Conservation (phyloP, 2,797 vertebrate species). For the Phyllotis vaccarum region DNA sequence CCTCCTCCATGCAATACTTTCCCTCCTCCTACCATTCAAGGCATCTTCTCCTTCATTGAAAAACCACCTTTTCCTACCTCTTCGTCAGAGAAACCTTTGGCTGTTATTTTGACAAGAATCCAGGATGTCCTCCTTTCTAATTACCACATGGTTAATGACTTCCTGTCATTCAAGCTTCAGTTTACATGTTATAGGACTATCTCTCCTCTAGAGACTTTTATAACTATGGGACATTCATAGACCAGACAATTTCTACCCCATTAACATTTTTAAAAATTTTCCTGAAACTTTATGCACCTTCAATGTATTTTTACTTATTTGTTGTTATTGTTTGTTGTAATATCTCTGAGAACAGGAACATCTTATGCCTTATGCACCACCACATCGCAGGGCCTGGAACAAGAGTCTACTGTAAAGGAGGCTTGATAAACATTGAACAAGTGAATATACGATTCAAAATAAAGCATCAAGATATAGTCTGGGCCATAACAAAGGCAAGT, state of each 20-base stretch:
- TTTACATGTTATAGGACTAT: neutral
- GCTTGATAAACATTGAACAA: neutral
- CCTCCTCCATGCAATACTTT: neutral
- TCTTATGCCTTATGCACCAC: neutral
- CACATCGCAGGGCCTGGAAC: constrained; percentile 4
- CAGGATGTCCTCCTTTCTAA: neutral
- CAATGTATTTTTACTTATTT: constrained; percentile 39
- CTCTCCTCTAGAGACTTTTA: constrained; percentile 33
- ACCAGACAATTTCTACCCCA: neutral
- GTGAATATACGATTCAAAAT: neutral
- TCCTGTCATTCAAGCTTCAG: constrained; percentile 17
- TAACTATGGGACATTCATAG: neutral
- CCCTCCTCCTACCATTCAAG: neutral
- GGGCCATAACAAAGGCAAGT: neutral
- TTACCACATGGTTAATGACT: neutral
- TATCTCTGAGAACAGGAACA: neutral
- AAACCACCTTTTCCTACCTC: neutral
- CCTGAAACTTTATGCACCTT: neutral
- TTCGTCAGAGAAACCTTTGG: neutral
- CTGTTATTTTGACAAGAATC: neutral
- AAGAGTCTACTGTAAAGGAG: neutral
- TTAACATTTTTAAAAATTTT: neutral
- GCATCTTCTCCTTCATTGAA: neutral
- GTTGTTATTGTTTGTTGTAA: neutral
- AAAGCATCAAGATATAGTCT: neutral